Percentiles rank a stretch among this genome's conserved stretches.
Evolutionary conservation across 2,888 invertebrate genomes (phyloP).

Genomic region (Spatulosminthurus flaviceps): DNA sequence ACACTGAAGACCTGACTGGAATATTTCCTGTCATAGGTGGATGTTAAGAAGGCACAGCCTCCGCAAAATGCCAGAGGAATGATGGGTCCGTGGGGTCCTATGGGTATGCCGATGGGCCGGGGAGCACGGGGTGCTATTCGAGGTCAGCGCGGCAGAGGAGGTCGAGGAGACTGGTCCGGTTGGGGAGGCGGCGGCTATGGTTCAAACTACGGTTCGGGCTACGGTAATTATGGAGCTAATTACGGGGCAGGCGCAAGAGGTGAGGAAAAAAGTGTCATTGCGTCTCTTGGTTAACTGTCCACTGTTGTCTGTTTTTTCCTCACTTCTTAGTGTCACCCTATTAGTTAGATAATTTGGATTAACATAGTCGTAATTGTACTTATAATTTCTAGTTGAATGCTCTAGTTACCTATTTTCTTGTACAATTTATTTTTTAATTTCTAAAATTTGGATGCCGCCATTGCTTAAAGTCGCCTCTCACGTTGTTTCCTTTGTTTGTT

Average conservation of each 20-base stretch:
- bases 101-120: slow-evolving; percentile 56
- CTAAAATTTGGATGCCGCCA: slow-evolving; percentile 41
- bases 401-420: not conserved
- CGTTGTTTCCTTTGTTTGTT: slow-evolving; percentile 45
- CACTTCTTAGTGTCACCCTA: slow-evolving; percentile 24
- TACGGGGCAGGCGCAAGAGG: slow-evolving; percentile 53
- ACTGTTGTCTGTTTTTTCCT: slow-evolving; percentile 30
- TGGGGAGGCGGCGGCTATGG: slow-evolving; percentile 55
- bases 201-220: slow-evolving; percentile 52
- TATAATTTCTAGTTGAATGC: slow-evolving; percentile 21
- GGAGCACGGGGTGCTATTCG: slow-evolving; percentile 62
- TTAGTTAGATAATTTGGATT: slow-evolving; percentile 22
- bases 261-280: slow-evolving; percentile 18
- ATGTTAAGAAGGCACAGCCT: slow-evolving; percentile 63
- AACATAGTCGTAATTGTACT: not conserved
- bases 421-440: slow-evolving; percentile 23
- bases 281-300: slow-evolving; percentile 17
- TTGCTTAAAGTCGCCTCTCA: slow-evolving; percentile 46
- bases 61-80: slow-evolving; percentile 63
- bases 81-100: slow-evolving; percentile 61
- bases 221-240: slow-evolving; percentile 59
- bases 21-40: slow-evolving; percentile 52
- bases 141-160: slow-evolving; percentile 63
- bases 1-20: not conserved
- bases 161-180: slow-evolving; percentile 63